A percentile compares a stretch with the other conserved stretches of the same genome.
phyloP scores from a whole-genome alignment of 2,113 vertebrate species.

The Seriola rivoliana region DNA sequence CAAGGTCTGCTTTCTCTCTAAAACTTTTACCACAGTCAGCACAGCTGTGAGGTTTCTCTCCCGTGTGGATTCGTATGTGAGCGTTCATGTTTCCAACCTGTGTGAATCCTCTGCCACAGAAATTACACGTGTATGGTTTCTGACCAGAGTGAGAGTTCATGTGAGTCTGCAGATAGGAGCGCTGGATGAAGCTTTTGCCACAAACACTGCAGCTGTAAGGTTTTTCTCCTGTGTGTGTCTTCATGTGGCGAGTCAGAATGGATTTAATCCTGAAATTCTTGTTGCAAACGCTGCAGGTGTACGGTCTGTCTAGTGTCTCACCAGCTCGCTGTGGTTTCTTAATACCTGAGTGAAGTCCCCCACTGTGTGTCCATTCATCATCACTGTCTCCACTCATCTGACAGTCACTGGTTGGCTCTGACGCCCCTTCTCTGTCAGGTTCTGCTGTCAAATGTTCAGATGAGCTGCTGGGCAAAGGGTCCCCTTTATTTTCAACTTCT shows the following conservation, averaged over 20 bases:
- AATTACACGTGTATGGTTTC: slow-evolving; percentile 49
- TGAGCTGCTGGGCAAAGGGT: slow-evolving; percentile 24
- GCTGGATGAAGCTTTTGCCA: slow-evolving; percentile 63
- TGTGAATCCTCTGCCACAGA: slow-evolving; percentile 59
- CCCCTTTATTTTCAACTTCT: not conserved
- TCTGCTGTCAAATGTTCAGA: slow-evolving; percentile 33
- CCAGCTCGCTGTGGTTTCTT: not conserved
- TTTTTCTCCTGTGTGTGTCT: slow-evolving; percentile 60
- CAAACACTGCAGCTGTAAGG: slow-evolving; percentile 55
- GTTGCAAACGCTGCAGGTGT: slow-evolving; percentile 50
- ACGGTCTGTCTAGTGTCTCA: slow-evolving; percentile 16
- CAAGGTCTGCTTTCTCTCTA: slow-evolving; percentile 52
- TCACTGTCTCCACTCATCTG: slow-evolving; percentile 29
- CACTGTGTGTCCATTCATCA: slow-evolving; percentile 18
- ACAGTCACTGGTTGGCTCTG: slow-evolving; percentile 25
- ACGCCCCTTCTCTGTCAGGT: not conserved
- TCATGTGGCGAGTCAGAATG: slow-evolving; percentile 58
- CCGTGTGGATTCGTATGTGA: slow-evolving; percentile 61
- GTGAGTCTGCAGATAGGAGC: slow-evolving; percentile 55
- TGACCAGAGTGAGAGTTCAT: slow-evolving; percentile 62
- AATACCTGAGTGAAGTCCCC: not conserved
- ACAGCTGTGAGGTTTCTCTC: slow-evolving; percentile 60
- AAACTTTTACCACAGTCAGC: slow-evolving; percentile 52
- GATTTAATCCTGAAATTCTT: slow-evolving; percentile 60
- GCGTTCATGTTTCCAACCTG: slow-evolving; percentile 61